Percentiles rank a stretch among this genome's conserved stretches.
These are phyloP conservation scores for Ceratina australensis DNA, from an alignment of 1,140 invertebrate species.

Conservation along the genomic window DNA sequence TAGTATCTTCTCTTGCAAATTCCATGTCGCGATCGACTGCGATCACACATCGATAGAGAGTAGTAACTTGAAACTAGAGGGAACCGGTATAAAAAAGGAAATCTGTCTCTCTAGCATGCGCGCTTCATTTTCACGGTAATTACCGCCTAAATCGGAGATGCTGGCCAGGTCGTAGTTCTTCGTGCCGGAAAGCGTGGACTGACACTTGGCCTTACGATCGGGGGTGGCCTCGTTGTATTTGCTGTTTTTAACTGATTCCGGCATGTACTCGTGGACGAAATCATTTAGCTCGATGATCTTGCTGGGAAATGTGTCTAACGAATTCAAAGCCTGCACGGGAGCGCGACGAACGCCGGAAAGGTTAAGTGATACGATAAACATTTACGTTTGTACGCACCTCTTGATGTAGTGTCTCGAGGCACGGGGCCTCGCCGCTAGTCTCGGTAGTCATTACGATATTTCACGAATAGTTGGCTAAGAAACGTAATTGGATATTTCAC, in stretches of 20 bases:
- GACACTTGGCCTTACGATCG: constrained; percentile 43
- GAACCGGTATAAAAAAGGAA: neutral
- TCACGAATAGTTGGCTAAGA: neutral
- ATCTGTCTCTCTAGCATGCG: neutral
- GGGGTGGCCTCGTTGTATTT: constrained; percentile 28
- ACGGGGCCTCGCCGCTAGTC: constrained; percentile 23
- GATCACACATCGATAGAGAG: constrained; percentile 58
- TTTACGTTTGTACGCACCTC: constrained; percentile 27
- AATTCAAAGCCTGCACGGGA: constrained; percentile 61
- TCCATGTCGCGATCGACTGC: constrained; percentile 54
- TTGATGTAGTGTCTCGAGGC: constrained; percentile 40
- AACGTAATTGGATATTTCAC: constrained; percentile 19
- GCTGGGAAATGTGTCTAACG: constrained; percentile 68
- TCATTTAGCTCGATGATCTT: constrained; percentile 70
- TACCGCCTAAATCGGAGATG: constrained; percentile 56
- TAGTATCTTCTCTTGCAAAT: constrained; percentile 66
- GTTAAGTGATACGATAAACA: constrained; percentile 5
- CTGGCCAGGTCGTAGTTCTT: constrained; percentile 52
- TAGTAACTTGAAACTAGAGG: constrained; percentile 61
- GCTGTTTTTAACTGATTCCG: constrained; percentile 57
- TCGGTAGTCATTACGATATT: constrained; percentile 20
- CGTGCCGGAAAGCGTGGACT: constrained; percentile 50
- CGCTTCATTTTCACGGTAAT: neutral
- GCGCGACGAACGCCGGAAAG: neutral
- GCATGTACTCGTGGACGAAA: constrained; percentile 67